Conservation (phyloP, 2,113 vertebrate genomes). For the Dromaius novaehollandiae region DNA sequence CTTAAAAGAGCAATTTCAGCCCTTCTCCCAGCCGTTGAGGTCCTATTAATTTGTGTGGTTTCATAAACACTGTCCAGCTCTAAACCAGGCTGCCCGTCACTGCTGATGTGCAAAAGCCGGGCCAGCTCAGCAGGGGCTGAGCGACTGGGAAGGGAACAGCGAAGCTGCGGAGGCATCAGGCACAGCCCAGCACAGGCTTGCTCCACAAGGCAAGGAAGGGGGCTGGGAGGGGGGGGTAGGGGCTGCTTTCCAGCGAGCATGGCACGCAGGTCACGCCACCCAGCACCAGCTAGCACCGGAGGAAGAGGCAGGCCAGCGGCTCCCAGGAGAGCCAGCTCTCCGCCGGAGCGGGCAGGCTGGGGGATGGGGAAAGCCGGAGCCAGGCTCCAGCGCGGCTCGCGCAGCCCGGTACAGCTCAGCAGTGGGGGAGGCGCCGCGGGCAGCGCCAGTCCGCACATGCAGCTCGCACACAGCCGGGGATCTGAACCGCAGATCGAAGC, state of each 20-base stretch:
- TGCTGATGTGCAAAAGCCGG: neutral
- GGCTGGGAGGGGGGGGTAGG: neutral
- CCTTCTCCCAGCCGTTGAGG: neutral
- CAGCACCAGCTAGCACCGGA: constrained; percentile 13
- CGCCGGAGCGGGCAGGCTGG: neutral
- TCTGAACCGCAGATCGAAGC: neutral
- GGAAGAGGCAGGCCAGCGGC: neutral
- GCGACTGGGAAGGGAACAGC: constrained; percentile 2
- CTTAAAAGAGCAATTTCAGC: neutral
- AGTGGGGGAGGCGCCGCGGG: neutral
- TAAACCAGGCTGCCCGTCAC: neutral
- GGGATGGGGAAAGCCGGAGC: neutral
- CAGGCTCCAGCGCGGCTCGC: neutral
- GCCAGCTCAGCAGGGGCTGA: constrained; percentile 22
- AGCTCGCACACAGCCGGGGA: neutral
- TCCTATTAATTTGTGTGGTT: constrained; percentile 21
- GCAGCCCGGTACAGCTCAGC: neutral
- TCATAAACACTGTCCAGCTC: constrained; percentile 3
- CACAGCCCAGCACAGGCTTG: constrained; percentile 42
- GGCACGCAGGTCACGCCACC: constrained; percentile 31
- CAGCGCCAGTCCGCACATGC: accelerated
- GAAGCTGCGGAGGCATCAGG: constrained; percentile 20
- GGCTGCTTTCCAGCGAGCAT: constrained; percentile 15
- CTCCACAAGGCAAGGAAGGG: constrained; percentile 9
- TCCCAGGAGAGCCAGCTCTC: neutral